These are phyloP conservation scores for Epizoanthus fatuus DNA, from an alignment of 92 coral and sea anemone species.

Conservation along the genomic window DNA sequence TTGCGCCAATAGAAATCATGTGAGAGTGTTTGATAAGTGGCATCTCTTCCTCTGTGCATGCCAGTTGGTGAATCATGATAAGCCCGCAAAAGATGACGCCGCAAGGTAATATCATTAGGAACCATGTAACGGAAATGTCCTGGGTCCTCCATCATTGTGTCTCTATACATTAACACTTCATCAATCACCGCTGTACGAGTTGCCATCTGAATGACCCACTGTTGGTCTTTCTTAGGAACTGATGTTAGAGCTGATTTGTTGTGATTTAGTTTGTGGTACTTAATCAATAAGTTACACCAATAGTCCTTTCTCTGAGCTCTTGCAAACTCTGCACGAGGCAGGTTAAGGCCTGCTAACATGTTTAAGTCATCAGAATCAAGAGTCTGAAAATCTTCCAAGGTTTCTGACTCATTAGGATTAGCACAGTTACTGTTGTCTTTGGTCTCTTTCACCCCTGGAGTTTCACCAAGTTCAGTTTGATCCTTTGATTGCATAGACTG, in stretches of 20 bases:
- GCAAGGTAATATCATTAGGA: slow-evolving; percentile 36
- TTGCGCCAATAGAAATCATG: slow-evolving; percentile 62
- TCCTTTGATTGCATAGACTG: not conserved
- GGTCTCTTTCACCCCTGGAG: not conserved
- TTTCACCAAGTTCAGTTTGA: not conserved
- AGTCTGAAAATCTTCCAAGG: slow-evolving; percentile 36
- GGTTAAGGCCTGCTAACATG: slow-evolving; percentile 41
- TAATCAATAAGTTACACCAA: slow-evolving; percentile 50
- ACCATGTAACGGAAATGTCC: slow-evolving; percentile 42
- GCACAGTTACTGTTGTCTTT: not conserved
- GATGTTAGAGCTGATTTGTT: slow-evolving; percentile 24
- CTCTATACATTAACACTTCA: slow-evolving; percentile 28
- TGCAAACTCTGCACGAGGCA: slow-evolving; percentile 50
- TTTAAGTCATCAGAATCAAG: slow-evolving; percentile 45
- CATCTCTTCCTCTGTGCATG: slow-evolving; percentile 73
- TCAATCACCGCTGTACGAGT: slow-evolving; percentile 58
- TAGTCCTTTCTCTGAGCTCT: slow-evolving; percentile 59
- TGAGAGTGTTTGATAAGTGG: slow-evolving; percentile 69
- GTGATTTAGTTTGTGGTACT: slow-evolving; percentile 44
- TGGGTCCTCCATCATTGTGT: slow-evolving; percentile 30
- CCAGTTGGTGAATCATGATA: slow-evolving; percentile 63
- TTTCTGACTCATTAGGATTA: not conserved
- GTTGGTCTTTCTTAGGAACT: slow-evolving; percentile 46
- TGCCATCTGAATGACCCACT: slow-evolving; percentile 71
- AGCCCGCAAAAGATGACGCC: slow-evolving; percentile 22